Evolutionary conservation across 2,888 invertebrate species (phyloP), one percentile per base, ranked within the genome.

Genomic region (Mactromeris polynyma): DNA sequence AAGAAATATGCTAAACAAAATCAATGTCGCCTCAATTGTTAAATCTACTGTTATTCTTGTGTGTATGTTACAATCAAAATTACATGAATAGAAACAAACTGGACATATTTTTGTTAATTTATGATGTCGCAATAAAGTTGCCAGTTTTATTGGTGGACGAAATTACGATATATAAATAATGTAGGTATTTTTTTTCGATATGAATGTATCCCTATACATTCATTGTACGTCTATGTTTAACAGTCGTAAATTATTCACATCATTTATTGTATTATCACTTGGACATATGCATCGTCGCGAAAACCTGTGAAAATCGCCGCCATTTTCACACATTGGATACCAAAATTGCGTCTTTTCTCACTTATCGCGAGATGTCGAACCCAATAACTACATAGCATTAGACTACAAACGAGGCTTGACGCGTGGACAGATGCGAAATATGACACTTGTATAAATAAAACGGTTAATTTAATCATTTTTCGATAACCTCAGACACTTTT

Each of bases 331-430:
- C 91, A 84, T 87, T 33, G 19, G 79, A n/a, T 46, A 46, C 42
- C 46, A 69, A 90, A 90, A 90, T 89, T 83, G 83, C 89, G 89
- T 83, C 58, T 85, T 54, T 89, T 89, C 77, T 83, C 91, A 81
- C 89, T 33, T 89, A 78, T 87, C 81, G 89, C 85, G 91, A 91
- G 89, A 91, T 21, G 31, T 83, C 33, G 73, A 81, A 84, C 89
- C 46, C 81, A 81, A 58, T 33, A 77, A 77, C 9, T 51, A 81
- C 58, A 40, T 77, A 84, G 81, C 64, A 54, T 31, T 73, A 51
- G 83, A 64, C 31, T 40, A 36, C 81, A 84, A 69, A 84, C 84
- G 64, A 81, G 84, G 81, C 36, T 31, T 58, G 78, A 81, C 58
- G 38, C 79, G 87, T 79, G 87, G 87, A 80, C 86, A 89, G 80